Evolutionary conservation across 2,113 vertebrate genomes (phyloP), one percentile per base, ranked within the genome.

Genomic region (Oreocharis arfaki): DNA sequence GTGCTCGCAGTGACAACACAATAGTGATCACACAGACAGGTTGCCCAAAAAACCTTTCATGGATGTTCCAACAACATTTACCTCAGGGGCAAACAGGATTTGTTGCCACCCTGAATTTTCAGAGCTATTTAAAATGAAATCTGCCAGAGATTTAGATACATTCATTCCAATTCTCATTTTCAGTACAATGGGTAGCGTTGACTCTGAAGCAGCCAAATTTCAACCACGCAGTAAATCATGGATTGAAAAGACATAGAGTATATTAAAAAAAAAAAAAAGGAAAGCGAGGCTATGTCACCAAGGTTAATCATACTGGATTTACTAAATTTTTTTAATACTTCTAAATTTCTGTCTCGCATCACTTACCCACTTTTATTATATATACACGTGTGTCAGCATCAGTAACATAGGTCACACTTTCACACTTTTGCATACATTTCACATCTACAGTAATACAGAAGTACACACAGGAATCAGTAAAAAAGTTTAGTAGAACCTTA

Each of bases 401-500:
- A 83, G 26, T 63, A 60, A 24, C 15, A 53, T 0, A 83, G 32
- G 21, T 63, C 27, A 63, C 46, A 74, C 15, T 68, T 84, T 10
- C 52, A 86, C 23, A 68, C 18, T 70, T 86, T 7, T 32, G 44
- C 42, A 80, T 16, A 56, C 17, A 75, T 76, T 95, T 93, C 59
- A 76, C 15, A 78, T 59, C 41, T 71, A 57, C 27, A 53, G 76
- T 74, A 80, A 79, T 28, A 74, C 13, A 67, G 8, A 91, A 59
- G 26, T 39, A 69, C 27, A 44, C 24, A 18, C 27, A 79, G 79
- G 37, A 85, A 90, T 76, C 20, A 37, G 28, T 47, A 68, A 89
- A 85, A 69, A 24, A 39, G 7, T 39, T 81, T 19, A 77, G 53
- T 55, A 93, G 64, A 44, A 68, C 93, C 98, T 99, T 98, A 99